Evolutionary conservation across 2,888 invertebrate genomes (phyloP), one percentile per base, ranked within the genome.

Genomic region (Sinodicranocentrus sp.): DNA sequence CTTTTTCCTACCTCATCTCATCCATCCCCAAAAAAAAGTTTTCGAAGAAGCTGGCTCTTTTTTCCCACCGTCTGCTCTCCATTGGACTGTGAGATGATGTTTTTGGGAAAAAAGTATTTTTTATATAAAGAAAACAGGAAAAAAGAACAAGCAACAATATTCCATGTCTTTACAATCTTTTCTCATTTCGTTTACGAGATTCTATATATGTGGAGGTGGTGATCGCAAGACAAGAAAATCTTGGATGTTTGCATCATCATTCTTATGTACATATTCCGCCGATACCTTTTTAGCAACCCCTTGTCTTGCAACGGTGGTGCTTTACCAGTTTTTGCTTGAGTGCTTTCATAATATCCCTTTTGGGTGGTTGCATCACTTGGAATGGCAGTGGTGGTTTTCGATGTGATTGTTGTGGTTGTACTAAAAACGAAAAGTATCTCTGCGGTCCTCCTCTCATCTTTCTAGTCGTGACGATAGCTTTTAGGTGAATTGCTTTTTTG

Each of bases 401-500:
- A 65, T 43, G 43, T 23, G 65, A 65, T 65, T 65, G 63, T 63
- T 2, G 61, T 61, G 13, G 25, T n/a, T 8, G 57, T 57, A 57
- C 57, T 23, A 23, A 57, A 57, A 57, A 23, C 5, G 23, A 57
- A 39, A 39, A 39, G 39, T 13, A 39, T 79, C 61, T 33, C 43
- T n/a, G 52, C 33, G 21, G 23, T 33, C 39, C 2, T 71, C 44
- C 13, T 39, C 39, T 61, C 48, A 65, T 75, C 59, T 68, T 71
- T 19, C 28, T 65, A 44, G 59, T 73, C 54, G 71, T 61, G 79
- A 79, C 61, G 75, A 57, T 75, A 48, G 84, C 86, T 86, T 86
- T 86, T 86, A 86, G 57, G 70, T 68, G 82, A 84, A 86, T 86
- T 86, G 84, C 67, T 82, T 84, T 68, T 68, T 52, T 67, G 3